A percentile compares a stretch with the other conserved stretches of the same genome.
Conservation (phyloP, 2,797 vertebrate species). For the Otolemur crassicaudatus region DNA sequence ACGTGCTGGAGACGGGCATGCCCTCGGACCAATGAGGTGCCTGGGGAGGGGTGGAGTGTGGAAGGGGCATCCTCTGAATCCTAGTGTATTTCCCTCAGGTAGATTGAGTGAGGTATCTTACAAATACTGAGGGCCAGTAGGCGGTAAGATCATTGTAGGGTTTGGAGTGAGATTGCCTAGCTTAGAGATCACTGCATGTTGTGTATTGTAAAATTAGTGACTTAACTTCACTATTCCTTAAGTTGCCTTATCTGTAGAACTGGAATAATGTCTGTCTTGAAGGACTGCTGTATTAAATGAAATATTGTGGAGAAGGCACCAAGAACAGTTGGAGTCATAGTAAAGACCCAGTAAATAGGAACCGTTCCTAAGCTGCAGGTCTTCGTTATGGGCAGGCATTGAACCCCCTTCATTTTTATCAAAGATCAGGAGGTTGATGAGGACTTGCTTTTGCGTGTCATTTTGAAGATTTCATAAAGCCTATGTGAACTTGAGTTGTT, state of each 20-base stretch:
- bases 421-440: no score
- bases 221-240: neutral
- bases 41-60: neutral
- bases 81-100: neutral
- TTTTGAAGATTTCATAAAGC: constrained; percentile 4
- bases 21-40: neutral
- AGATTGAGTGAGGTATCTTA: neutral
- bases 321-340: neutral
- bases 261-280: neutral
- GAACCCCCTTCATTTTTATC: neutral
- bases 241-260: neutral
- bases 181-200: neutral
- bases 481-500: neutral
- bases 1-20: neutral
- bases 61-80: neutral
- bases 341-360: neutral
- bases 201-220: neutral
- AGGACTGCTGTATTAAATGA: neutral
- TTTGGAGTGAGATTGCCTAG: neutral
- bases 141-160: neutral
- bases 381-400: neutral
- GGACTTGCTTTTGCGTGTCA: neutral
- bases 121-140: neutral
- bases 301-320: neutral
- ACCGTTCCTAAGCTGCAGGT: neutral